These are phyloP conservation scores for Sarcophaga carnaria DNA, from an alignment of 2,888 invertebrate species.

Conservation along the genomic window DNA sequence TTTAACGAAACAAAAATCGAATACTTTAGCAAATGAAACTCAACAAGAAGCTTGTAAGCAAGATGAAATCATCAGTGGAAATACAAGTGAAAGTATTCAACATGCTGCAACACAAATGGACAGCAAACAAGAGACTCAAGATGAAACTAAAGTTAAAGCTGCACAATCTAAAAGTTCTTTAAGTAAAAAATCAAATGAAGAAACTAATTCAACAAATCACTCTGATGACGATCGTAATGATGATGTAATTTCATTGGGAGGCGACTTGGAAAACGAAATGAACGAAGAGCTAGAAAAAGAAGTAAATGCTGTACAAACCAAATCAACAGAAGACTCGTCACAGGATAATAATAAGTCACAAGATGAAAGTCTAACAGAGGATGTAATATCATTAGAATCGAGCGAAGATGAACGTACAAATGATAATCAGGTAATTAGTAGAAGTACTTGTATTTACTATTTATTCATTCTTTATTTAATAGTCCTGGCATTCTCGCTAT, in stretches of 20 bases:
- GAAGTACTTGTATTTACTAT: slow-evolving; percentile 1
- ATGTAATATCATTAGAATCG: slow-evolving; percentile 77
- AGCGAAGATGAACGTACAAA: slow-evolving; percentile 75
- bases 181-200: slow-evolving; percentile 28
- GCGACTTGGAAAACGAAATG: slow-evolving; percentile 80
- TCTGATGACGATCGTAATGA: slow-evolving; percentile 80
- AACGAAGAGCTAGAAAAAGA: slow-evolving; percentile 79
- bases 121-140: background rate
- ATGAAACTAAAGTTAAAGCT: background rate
- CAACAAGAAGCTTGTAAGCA: background rate
- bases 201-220: slow-evolving; percentile 47
- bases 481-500: slow-evolving; percentile 85
- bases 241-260: slow-evolving; percentile 81
- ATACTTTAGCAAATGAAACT: background rate
- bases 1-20: background rate
- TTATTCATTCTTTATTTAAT: slow-evolving; percentile 3
- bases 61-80: background rate
- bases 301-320: slow-evolving; percentile 66
- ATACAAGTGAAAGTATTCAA: slow-evolving; percentile 9
- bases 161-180: slow-evolving; percentile 14
- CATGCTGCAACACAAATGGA: background rate
- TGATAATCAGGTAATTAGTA: slow-evolving; percentile 71
- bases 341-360: slow-evolving; percentile 60
- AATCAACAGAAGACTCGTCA: slow-evolving; percentile 38
- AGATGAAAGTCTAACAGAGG: slow-evolving; percentile 72